Evolutionary conservation across 2,113 vertebrate species (phyloP), one percentile per base, ranked within the genome.

Genomic region (Pterocles burchelli): DNA sequence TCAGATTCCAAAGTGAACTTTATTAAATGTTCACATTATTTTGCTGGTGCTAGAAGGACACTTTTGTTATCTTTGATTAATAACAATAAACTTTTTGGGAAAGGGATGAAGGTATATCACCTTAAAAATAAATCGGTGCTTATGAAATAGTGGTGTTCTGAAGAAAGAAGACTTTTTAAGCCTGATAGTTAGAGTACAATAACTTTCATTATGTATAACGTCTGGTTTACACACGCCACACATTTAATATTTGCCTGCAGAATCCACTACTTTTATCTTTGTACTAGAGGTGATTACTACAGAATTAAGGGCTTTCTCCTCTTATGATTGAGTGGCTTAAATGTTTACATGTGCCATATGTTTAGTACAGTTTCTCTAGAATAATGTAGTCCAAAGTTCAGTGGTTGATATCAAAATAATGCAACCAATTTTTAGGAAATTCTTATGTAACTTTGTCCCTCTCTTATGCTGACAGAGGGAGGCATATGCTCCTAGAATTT

Each of bases 401-500:
- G 28, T 63, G 43, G 28, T 76, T 36, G 29, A 3, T 87, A 65
- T 20, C 29, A 36, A 77, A 90, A 48, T 61, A 59, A 38, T 26
- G 9, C 5, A 65, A 63, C 17, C 15, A 43, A 7, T 20, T 85
- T 95, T 77, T 2, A 90, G 68, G 26, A 88, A 75, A 24, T 65
- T 91, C 6, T 25, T 72, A 1, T 52, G 17, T 94, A 76, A 95
- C 51, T 19, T 95, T 77, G 92, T 96, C 59, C 74, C 33, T 95
- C 48, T 48, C 61, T 58, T 85, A 15, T 70, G 19, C 7, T 67
- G 92, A 87, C 96, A 99, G 99, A 99, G 99, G 97, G 99, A 99
- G 96, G 99, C 99, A 22, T 99, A 99, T 8, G 99, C 99, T 85
- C 99, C 99, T 92, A 98, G 98, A 89, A 98, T 98, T 97, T 99